Conservation (phyloP, 2,797 vertebrate genomes). For the Lagorchestes hirsutus region DNA sequence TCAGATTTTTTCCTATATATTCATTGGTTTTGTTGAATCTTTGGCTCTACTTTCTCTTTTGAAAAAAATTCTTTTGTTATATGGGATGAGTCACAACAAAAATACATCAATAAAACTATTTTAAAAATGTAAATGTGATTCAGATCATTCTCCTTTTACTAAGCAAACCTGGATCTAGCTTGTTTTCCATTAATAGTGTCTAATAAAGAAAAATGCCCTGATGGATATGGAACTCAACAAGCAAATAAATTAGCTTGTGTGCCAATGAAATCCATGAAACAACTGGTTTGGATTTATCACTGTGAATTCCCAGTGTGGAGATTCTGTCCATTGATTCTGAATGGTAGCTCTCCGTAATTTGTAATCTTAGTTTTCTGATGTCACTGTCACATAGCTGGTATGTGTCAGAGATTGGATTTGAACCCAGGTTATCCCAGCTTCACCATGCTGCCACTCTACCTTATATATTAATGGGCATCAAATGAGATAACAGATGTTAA, state of each 20-base stretch:
- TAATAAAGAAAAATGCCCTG: background rate
- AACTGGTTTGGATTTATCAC: background rate
- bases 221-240: background rate
- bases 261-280: background rate
- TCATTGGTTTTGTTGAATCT: background rate
- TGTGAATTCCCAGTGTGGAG: background rate
- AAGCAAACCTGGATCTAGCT: background rate
- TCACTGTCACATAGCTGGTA: background rate
- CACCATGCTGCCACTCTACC: background rate
- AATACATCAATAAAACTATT: background rate
- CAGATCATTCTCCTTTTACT: background rate
- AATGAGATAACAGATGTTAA: background rate
- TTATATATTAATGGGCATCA: background rate
- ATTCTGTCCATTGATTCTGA: background rate
- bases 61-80: background rate
- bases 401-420: background rate
- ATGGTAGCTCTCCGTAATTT: background rate
- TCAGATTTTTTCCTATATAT: background rate
- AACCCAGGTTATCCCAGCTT: background rate
- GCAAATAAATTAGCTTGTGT: background rate
- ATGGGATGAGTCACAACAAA: background rate
- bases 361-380: background rate
- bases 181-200: background rate
- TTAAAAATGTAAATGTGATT: background rate
- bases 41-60: background rate